Evolutionary conservation across 2,113 vertebrate genomes (phyloP), one percentile per base, ranked within the genome.

Genomic region (Dascyllus trimaculatus): DNA sequence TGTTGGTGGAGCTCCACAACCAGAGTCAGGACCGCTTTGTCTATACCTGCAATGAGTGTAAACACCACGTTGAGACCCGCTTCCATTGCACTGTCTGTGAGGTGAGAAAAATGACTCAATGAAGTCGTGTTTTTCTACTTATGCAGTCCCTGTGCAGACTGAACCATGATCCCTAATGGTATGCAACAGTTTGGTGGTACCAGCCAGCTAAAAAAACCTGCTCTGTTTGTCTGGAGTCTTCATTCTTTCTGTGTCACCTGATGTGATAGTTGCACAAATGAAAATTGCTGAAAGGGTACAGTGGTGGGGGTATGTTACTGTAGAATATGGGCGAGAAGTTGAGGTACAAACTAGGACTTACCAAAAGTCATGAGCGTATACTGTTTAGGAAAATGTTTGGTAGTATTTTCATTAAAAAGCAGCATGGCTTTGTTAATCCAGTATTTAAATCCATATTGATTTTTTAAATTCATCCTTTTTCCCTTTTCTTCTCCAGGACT

Each of bases 61-160:
- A 98, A 85, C 97, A 97, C 88, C 98, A 99, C 0, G 98, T 99
- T 93, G 98, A 99, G 89, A 99, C 98, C 0, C 95, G 98, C 80
- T 99, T 95, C 95, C 98, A 99, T 90, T 99, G 98, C 92, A 99
- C 98, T 0, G 98, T 99, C 66, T 99, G 98, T 70, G 98, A 99
- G 97, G 98, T 98, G 86, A 85, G 95, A 29, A 48, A 35, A 35
- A 35, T 35, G 1, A 8, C 1, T 64, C 19, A 0, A 3, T 15
- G 2, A 48, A 1, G 25, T 67, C 24, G 1, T n/a, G 10, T 14
- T 43, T 43, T 43, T 43, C 4, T 43, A 4, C 40, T 15, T 15
- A 15, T 14, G 40, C 40, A 15, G 40, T 43, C 14, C 40, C 40
- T 43, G 40, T 11, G 11, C 10, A 14, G 40, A 43, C 40, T 43